These are phyloP conservation scores for Alfaro cultratus DNA, from an alignment of 2,797 vertebrate genomes.

Conservation along the genomic window DNA sequence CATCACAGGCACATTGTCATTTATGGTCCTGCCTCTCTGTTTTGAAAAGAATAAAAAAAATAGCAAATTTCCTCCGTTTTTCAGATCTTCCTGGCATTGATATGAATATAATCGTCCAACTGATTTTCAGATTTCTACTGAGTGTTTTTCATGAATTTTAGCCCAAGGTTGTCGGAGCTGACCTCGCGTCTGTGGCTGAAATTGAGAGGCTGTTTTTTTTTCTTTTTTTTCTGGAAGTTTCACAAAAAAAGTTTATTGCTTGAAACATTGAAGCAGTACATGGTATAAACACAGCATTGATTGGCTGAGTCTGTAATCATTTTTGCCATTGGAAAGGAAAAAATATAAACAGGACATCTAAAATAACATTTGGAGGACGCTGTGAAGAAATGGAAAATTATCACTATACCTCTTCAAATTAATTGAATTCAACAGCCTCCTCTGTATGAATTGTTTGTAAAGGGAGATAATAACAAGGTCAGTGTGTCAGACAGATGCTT, in stretches of 20 bases:
- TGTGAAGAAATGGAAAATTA: not conserved
- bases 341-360: not conserved
- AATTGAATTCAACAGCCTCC: not conserved
- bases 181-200: not conserved
- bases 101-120: not conserved
- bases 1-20: not conserved
- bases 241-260: not conserved
- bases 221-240: not conserved
- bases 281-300: not conserved
- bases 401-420: not conserved
- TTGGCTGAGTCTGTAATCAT: not conserved
- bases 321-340: not conserved
- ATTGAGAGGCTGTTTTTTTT: not conserved
- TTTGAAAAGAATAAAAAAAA: not conserved
- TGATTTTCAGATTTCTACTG: not conserved
- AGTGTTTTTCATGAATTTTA: constrained; percentile 5
- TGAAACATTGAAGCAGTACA: not conserved
- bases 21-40: not conserved
- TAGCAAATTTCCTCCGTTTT: not conserved
- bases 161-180: not conserved
- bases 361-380: not conserved
- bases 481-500: not conserved
- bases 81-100: not conserved
- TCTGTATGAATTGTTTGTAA: not conserved
- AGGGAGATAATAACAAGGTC: not conserved